Evolutionary conservation across 2,113 vertebrate species (phyloP).

Genomic region (Sceloporus undulatus): DNA sequence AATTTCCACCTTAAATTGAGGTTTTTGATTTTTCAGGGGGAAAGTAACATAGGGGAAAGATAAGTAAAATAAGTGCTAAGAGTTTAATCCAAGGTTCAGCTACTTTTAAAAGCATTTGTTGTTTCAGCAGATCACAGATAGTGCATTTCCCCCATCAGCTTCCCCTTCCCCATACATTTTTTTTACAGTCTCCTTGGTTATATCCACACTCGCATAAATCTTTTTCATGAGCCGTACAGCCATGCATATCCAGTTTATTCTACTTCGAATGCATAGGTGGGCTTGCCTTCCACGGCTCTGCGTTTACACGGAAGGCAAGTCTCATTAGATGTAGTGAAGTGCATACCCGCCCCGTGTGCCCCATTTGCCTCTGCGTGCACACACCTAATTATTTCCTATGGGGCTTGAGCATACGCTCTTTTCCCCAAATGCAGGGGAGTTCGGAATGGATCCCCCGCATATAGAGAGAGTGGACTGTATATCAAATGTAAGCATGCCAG

Average conservation of each 20-base stretch:
- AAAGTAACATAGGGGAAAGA: slow-evolving; percentile 14
- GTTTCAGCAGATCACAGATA: background rate
- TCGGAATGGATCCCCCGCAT: no score
- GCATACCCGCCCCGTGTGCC: no score
- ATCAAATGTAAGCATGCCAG: background rate
- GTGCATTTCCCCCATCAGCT: background rate
- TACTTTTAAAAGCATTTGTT: background rate
- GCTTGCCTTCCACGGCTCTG: no score
- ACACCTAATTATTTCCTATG: no score
- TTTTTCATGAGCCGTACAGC: background rate
- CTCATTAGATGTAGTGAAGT: no score
- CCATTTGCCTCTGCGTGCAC: no score
- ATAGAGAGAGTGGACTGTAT: no score
- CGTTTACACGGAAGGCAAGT: no score
- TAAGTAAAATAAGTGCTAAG: background rate
- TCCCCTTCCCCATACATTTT: background rate
- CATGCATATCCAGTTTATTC: background rate
- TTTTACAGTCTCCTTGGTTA: background rate
- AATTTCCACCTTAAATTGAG: slow-evolving; percentile 19
- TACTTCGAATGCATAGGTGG: background rate
- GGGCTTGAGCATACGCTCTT: no score
- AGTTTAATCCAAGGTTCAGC: background rate
- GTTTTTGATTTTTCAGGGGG: background rate
- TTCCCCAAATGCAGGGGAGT: no score
- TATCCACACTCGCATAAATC: background rate